Percentiles rank a stretch among this genome's conserved stretches.
These are phyloP conservation scores for Meghimatium bilineatum DNA, from an alignment of 2,888 invertebrate genomes.

Conservation along the genomic window DNA sequence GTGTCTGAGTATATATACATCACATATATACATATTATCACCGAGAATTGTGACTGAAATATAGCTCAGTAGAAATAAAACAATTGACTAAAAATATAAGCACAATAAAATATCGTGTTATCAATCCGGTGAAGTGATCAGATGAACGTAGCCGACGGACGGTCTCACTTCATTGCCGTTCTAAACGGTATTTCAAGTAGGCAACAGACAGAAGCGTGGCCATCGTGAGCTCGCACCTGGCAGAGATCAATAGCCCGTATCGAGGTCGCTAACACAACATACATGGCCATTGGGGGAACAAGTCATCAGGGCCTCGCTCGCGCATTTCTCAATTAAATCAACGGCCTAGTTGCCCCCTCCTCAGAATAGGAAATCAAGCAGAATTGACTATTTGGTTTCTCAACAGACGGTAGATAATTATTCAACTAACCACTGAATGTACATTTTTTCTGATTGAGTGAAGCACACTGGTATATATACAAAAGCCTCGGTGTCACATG, in stretches of 20 bases:
- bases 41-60: too few relatives aligned
- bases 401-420: neutral
- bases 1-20: too few relatives aligned
- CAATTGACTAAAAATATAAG: too few relatives aligned
- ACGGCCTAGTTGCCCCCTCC: neutral
- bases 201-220: slow-evolving; percentile 10
- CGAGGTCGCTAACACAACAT: slow-evolving; percentile 11
- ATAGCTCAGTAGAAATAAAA: too few relatives aligned
- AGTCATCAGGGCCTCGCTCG: neutral
- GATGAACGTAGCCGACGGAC: too few relatives aligned
- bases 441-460: neutral
- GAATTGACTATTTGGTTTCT: neutral
- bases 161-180: neutral
- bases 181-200: neutral
- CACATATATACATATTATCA: too few relatives aligned
- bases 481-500: too few relatives aligned
- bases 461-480: neutral
- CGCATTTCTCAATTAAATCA: slow-evolving; percentile 15
- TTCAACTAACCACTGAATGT: neutral
- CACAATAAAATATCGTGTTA: too few relatives aligned
- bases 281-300: neutral
- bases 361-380: neutral
- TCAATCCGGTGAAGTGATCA: too few relatives aligned
- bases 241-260: slow-evolving; percentile 19
- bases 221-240: neutral